Evolutionary conservation across 2,797 vertebrate genomes (phyloP).

Genomic region (Bradypus variegatus): DNA sequence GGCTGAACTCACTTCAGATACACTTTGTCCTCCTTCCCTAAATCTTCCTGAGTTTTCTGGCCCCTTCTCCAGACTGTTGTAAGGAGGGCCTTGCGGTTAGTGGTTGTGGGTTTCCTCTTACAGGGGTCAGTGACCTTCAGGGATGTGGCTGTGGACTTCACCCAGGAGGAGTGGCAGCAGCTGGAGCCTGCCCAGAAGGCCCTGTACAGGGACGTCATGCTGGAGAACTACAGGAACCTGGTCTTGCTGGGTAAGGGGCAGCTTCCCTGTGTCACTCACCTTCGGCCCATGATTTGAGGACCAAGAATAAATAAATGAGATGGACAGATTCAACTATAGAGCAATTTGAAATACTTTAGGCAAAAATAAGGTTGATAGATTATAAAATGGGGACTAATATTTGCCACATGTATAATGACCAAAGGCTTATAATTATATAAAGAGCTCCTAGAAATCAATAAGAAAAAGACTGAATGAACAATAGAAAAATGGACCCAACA

Average conservation of each 20-base stretch:
- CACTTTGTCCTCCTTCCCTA: not conserved
- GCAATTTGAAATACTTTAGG: not conserved
- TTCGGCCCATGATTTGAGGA: not conserved
- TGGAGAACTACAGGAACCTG: slow-evolving; percentile 41
- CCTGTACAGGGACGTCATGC: slow-evolving; percentile 12
- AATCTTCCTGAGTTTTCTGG: not conserved
- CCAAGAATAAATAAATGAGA: not conserved
- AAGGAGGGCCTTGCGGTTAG: not conserved
- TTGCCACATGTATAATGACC: not conserved
- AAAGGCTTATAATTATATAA: not conserved
- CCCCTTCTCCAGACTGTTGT: not conserved
- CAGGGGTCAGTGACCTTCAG: slow-evolving; percentile 8
- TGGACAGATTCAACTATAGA: not conserved
- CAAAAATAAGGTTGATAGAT: not conserved
- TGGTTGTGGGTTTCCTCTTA: slow-evolving; percentile 21
- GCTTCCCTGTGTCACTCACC: not conserved
- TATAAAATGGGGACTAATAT: not conserved
- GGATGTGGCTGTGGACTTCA: slow-evolving; percentile 39
- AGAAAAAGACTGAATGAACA: not conserved
- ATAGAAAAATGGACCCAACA: not conserved
- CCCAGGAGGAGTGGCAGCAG: slow-evolving; percentile 35
- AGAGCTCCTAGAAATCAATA: not conserved
- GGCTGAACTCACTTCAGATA: not conserved
- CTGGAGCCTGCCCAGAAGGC: slow-evolving; percentile 36
- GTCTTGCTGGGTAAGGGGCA: slow-evolving; percentile 18